Evolutionary conservation across 2,888 invertebrate genomes (phyloP), one percentile per base, ranked within the genome.

Genomic region (Drosophila pseudotalamancana): DNA sequence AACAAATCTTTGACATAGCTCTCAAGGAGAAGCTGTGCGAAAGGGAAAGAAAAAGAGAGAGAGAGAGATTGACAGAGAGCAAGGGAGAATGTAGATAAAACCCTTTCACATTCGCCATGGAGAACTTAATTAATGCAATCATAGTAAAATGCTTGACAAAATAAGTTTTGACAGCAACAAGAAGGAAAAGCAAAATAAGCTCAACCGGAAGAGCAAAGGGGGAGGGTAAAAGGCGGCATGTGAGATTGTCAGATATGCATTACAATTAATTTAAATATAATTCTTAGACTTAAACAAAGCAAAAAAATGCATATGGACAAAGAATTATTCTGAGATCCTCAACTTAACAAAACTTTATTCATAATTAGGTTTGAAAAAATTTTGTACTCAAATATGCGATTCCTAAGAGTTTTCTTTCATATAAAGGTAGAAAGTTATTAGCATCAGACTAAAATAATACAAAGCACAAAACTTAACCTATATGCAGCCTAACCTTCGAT

Each of bases 111-210:
- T 54, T 60, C 54, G 56, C 54, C 19, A 59, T 32, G 53, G 31
- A 72, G 53, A 54, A 59, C 70, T 78, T 82, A 82, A 77, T 78
- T 82, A 78, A 81, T 66, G 74, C 68, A 77, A 80, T 77, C 77
- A 77, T 54, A 72, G 64, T 48, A 62, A 71, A 73, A 61, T 60
- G 65, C 51, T 72, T 66, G 75, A 67, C 76, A 79, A 76, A 76
- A 50, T 49, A 67, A 72, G 68, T 54, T 51, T 59, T 59, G 63
- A 16, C 32, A 71, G 31, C 49, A 70, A 51, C 48, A 49, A 45
- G 49, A 29, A 56, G 54, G 25, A 25, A 32, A 19, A 14, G 31
- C 25, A 11, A 62, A 31, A n/a, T n/a, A 11, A 29, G 16, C 27
- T 34, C 25, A 16, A n/a, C n/a, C n/a, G 23, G 14, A 16, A 40